Evolutionary conservation across 2,888 invertebrate genomes (phyloP).

Genomic region (Diloba caeruleocephala): DNA sequence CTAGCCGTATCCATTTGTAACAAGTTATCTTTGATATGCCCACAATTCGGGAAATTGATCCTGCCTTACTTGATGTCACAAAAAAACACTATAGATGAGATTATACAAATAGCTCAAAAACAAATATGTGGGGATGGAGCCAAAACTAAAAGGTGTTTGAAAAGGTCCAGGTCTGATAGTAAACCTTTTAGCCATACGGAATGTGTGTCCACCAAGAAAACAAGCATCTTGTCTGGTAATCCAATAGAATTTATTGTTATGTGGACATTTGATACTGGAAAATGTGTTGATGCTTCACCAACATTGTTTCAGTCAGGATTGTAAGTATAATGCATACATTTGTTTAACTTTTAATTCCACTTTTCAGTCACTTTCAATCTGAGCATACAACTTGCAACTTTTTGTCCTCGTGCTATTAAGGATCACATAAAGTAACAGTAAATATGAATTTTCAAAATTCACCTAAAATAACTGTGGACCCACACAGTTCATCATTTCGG

Average conservation of each 20-base stretch:
- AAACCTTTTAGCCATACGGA: conserved; percentile 24
- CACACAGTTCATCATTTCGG: too few relatives aligned
- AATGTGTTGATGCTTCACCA: conserved; percentile 96
- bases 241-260: conserved; percentile 75
- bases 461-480: too few relatives aligned
- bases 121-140: conserved; percentile 59
- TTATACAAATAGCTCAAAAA: conserved; percentile 68
- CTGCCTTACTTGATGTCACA: conserved; percentile 87
- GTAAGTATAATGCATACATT: too few relatives aligned
- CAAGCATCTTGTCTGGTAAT: conserved; percentile 28
- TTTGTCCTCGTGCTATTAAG: too few relatives aligned
- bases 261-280: conserved; percentile 91
- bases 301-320: conserved; percentile 80
- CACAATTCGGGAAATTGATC: conserved; percentile 83
- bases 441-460: too few relatives aligned
- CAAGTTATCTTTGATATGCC: conserved; percentile 82
- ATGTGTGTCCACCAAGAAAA: conserved; percentile 46
- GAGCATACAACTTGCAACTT: too few relatives aligned
- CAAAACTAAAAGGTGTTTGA: conserved; percentile 63
- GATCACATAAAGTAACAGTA: too few relatives aligned
- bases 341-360: too few relatives aligned
- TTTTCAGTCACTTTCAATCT: too few relatives aligned
- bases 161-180: conserved; percentile 55
- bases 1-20: conserved; percentile 90
- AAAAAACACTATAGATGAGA: conserved; percentile 75